A percentile compares a stretch with the other conserved stretches of the same genome.
Evolutionary conservation across 2,797 vertebrate species (phyloP).

Genomic region (Limosa lapponica): DNA sequence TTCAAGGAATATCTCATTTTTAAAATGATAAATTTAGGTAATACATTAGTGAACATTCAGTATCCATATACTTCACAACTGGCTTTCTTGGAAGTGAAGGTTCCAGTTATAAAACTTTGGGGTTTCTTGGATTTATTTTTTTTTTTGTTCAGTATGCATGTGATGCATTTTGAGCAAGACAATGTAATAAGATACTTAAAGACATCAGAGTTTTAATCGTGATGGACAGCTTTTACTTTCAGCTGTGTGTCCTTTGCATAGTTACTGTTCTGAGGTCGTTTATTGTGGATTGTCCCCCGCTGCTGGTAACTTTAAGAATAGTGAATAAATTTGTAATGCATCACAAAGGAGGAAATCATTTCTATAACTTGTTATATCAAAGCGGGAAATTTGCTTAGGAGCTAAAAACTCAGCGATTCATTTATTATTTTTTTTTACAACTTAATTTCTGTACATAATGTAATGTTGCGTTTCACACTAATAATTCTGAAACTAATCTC

Average conservation of each 20-base stretch:
- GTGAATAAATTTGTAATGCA: background rate
- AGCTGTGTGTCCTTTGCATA: background rate
- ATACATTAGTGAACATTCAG: background rate
- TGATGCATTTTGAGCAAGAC: background rate
- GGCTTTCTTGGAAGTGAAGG: conserved; percentile 56
- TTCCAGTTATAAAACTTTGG: conserved; percentile 35
- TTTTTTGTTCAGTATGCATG: background rate
- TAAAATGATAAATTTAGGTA: background rate
- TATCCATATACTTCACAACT: conserved; percentile 3
- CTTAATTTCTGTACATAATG: background rate
- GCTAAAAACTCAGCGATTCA: background rate
- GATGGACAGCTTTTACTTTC: background rate
- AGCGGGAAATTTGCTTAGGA: background rate
- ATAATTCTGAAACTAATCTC: conserved; percentile 35
- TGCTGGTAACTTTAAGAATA: background rate
- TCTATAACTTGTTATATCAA: background rate
- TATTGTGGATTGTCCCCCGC: background rate
- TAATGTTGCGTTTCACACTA: conserved; percentile 3
- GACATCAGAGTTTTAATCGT: background rate
- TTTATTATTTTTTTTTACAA: background rate
- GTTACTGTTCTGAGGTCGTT: background rate
- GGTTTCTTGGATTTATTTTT: background rate
- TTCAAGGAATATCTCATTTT: conserved; percentile 8
- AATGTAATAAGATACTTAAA: conserved; percentile 8
- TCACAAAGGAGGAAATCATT: background rate